A percentile compares a stretch with the other conserved stretches of the same genome.
phyloP scores from a whole-genome alignment of 1,140 invertebrate genomes.

The Philopotamus ludificatus region DNA sequence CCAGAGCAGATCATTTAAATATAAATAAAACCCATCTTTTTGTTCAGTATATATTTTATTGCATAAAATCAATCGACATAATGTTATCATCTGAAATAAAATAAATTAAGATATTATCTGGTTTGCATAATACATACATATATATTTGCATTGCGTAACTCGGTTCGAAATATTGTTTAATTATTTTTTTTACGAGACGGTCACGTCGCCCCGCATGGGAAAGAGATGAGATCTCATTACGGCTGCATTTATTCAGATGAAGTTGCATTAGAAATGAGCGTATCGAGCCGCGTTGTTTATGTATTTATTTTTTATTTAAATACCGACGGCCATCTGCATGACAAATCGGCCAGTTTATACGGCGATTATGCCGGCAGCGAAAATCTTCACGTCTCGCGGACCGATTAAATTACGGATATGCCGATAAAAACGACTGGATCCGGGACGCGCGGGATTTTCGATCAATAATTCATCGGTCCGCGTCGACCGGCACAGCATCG shows the following conservation, averaged over 20 bases:
- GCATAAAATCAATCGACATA: too few species aligned
- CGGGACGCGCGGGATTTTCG: not conserved
- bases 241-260: conserved; percentile 24
- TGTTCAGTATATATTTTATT: too few species aligned
- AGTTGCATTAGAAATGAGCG: conserved; percentile 26
- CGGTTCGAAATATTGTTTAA: too few species aligned
- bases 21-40: too few species aligned
- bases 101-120: too few species aligned
- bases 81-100: too few species aligned
- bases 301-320: conserved; percentile 19
- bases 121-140: too few species aligned
- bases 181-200: too few species aligned
- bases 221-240: conserved; percentile 9
- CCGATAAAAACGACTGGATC: not conserved
- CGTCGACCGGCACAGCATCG: not conserved
- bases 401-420: not conserved
- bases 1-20: too few species aligned
- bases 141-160: not conserved
- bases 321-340: conserved; percentile 6
- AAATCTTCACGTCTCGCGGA: not conserved
- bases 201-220: not conserved
- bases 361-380: conserved; percentile 7
- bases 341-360: conserved; percentile 5
- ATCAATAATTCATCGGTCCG: not conserved
- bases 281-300: not conserved